Evolutionary conservation across 2,888 invertebrate species (phyloP), one percentile per base, ranked within the genome.

Genomic region (Fragum fragum): DNA sequence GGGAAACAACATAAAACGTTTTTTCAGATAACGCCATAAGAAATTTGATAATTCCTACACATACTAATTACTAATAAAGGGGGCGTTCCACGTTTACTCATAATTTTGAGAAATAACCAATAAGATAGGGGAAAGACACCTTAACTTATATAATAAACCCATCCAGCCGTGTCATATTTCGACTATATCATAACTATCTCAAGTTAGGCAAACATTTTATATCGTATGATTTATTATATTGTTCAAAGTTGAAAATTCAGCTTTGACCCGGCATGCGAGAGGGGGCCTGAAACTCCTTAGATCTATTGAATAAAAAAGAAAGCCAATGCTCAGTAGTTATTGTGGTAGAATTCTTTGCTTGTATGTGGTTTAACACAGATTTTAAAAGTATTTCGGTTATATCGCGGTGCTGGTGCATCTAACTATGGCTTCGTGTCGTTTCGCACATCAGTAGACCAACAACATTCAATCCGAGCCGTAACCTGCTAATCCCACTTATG

Each of bases 51-150:
- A 18, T 9, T 9, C 47, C 14, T 14, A 47, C 9, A 47, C 47
- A 47, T 3, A 47, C 47, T 47, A 47, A 47, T 47, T 47, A 47
- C 47, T n/a, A n/a, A n/a, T n/a, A 47, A 18, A 32, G 66, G 21
- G 23, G 66, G 66, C 66, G 66, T 66, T 42, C 26, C 66, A 21
- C 6, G 9, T 21, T 16, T 21, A 18, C 23, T 42, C 66, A 16
- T 66, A 66, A 66, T 23, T 36, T 32, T 18, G 26, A 18, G 16
- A 9, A 66, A 42, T 66, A 66, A 66, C 66, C 66, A 66, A 36
- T 66, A 9, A 23, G n/a, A 36, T 42, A 47, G 7, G 47, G 3
- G 18, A 16, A 47, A 47, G 47, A 47, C n/a, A 47, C 47, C 7
- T 9, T 47, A 18, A 47, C 47, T 47, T 47, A 18, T 18, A 47